These are phyloP conservation scores for Caenorhabditis zanzibari DNA, from an alignment of 2,888 invertebrate species.

Conservation along the genomic window DNA sequence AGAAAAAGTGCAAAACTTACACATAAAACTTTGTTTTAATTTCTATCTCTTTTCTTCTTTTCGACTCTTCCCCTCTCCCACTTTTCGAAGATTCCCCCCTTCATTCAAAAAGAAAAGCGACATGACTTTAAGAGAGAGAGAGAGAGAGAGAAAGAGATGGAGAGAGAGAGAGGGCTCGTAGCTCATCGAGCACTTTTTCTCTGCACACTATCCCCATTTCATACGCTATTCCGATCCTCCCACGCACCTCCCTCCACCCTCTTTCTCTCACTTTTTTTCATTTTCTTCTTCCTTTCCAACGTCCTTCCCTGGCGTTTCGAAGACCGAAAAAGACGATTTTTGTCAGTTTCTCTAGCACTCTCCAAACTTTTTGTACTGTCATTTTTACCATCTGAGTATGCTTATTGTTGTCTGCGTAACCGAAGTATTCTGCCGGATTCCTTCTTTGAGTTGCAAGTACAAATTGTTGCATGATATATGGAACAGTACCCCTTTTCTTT, in stretches of 20 bases:
- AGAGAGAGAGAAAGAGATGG: conserved; percentile 8
- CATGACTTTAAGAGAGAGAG: conserved; percentile 40
- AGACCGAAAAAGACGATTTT: conserved; percentile 50
- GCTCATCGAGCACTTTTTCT: conserved; percentile 47
- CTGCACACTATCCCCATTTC: conserved; percentile 4
- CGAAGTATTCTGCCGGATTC: neutral
- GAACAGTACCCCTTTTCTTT: neutral
- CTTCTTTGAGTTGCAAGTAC: conserved; percentile 9
- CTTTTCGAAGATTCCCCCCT: conserved; percentile 29
- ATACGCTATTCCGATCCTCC: conserved; percentile 26
- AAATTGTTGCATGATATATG: conserved; percentile 8
- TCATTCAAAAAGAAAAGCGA: conserved; percentile 47
- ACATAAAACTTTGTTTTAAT: conserved; percentile 36
- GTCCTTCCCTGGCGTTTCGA: conserved; percentile 33
- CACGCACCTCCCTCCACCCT: conserved; percentile 42
- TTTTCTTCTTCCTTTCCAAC: conserved; percentile 23
- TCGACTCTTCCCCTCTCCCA: neutral
- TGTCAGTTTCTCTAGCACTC: conserved; percentile 38
- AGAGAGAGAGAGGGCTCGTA: conserved; percentile 32
- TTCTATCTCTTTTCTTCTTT: conserved; percentile 35
- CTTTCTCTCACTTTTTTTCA: conserved; percentile 31
- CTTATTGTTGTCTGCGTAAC: conserved; percentile 4
- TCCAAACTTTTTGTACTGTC: conserved; percentile 8
- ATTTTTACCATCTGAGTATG: conserved; percentile 10
- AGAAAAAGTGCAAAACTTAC: conserved; percentile 41